These are phyloP conservation scores for Paraplagusia blochii DNA, from an alignment of 2,113 vertebrate genomes.

Conservation along the genomic window DNA sequence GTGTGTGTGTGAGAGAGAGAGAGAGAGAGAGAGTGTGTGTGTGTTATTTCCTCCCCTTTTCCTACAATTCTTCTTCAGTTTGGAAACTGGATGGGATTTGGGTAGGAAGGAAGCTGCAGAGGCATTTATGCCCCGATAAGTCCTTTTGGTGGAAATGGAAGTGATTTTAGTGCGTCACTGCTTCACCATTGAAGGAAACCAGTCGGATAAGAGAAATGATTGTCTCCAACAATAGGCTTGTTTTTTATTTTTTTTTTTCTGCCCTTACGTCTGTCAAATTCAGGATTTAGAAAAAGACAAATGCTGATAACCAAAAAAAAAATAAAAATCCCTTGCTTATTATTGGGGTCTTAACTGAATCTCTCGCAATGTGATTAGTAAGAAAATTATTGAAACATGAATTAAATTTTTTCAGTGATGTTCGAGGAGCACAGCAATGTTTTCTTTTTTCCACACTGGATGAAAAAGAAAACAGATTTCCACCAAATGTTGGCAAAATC, in stretches of 20 bases:
- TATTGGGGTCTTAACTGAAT: conserved; percentile 49
- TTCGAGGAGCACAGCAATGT: conserved; percentile 56
- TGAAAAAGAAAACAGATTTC: conserved; percentile 60
- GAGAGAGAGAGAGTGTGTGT: too few relatives aligned
- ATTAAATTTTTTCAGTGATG: conserved; percentile 52
- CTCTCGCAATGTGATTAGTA: conserved; percentile 63
- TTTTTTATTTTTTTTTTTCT: conserved; percentile 17
- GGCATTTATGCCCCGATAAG: conserved; percentile 73
- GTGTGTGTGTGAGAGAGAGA: too few relatives aligned
- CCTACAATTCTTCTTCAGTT: conserved; percentile 73
- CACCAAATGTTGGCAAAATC: conserved; percentile 43
- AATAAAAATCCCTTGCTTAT: conserved; percentile 35
- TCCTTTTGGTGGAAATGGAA: conserved; percentile 73
- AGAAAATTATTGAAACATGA: conserved; percentile 48
- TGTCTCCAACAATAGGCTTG: conserved; percentile 55
- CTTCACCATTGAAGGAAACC: conserved; percentile 62
- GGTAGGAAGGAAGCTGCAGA: conserved; percentile 75
- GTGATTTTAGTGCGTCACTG: conserved; percentile 70
- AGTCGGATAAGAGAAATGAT: conserved; percentile 60
- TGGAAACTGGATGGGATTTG: conserved; percentile 58
- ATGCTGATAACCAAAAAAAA: conserved; percentile 27
- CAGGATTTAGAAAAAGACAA: conserved; percentile 48
- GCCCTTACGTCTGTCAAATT: conserved; percentile 54
- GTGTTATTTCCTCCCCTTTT: conserved; percentile 59
- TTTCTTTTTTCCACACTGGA: conserved; percentile 42